Evolutionary conservation across 2,113 vertebrate genomes (phyloP), one percentile per base, ranked within the genome.

Genomic region (Gopherus flavomarginatus): DNA sequence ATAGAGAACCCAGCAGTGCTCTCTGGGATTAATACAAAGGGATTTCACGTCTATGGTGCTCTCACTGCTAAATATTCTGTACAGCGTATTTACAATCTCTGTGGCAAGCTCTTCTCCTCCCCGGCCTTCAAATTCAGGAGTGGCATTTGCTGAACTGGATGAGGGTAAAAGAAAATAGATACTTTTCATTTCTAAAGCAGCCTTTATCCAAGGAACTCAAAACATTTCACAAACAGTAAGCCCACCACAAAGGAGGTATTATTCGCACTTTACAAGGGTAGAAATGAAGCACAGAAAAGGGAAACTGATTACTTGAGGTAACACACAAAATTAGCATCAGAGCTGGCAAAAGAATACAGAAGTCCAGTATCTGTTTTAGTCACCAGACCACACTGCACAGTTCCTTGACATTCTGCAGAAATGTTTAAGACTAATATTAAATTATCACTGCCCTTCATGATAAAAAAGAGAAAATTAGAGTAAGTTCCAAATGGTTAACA

Each of bases 1-100:
- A 5, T 99, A 99, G 52, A 99, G 99, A n/a, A 99, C 93, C 99
- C 99, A 99, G 98, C 99, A 99, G 97, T 99, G 99, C 59, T 99
- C 99, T 91, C 98, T 98, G 11, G 99, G 97, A 88, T 98, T 98
- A 90, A 99, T 99, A 65, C 99, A 99, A 77, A 99, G 99, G 2
- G 98, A 97, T 84, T 97, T 97, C 96, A 99, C 96, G 94, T 99
- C 98, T 8, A 99, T 7, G 8, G 98, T 98, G 98, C 97, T 98
- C 93, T 98, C 98, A 2, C 99, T 99, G 97, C 98, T 99, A 95
- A 99, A 99, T 89, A 99, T 99, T 97, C 99, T 99, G 97, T 98
- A 99, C 2, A 99, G 98, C 0, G 98, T 99, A 97, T 99, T 99
- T 56, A 99, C 99, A 53, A 99, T 98, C 97, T 99, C 99, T 1